Base-by-base conservation (phyloP, 2,888 invertebrate species). In the Pseudococcus longispinus region DNA sequence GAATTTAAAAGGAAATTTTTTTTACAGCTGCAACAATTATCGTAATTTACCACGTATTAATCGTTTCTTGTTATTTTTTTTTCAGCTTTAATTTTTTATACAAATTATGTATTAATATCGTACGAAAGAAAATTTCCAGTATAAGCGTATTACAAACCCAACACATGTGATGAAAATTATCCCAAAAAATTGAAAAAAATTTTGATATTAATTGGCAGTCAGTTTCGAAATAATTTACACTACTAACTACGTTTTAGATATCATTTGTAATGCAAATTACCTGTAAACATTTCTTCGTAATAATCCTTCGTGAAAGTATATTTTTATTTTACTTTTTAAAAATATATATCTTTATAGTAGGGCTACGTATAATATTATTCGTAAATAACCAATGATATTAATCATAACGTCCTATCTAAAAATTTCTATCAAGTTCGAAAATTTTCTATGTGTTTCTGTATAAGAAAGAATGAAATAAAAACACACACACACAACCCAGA, bases 21-120 rank as follows among this genome's bases (percentile, higher is more conserved):
- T 70, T 80, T 42, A 80, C 37, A 80, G 77, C 77, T 80, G 77
- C 77, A 80, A 80, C 77, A 80, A 42, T 80, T 80, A 80, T 80
- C 42, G 13, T 80, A 80, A 80, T 80, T 80, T 13, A 42, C 42
- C 37, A 42, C 77, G 37, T 80, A 80, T 80, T 80, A 80, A 42
- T 80, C 18, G 13, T 20, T 70, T 13, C 65, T 8, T 26, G 6
- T 26, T n/a, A 60, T 65, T 26, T 77, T 77, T 6, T 20, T 20
- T n/a, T 15, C 29, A 15, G 3, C 13, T 32, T n/a, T 37, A 18
- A 74, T 18, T 37, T 18, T 74, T 74, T 26, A 29, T 29, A 29
- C 60, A 46, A 37, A 37, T 46, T 46, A 60, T 20, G 20, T 26
- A n/a, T 9, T n/a, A 70, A 70, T 29, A 80, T 70, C 15, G 29